Evolutionary conservation across 2,888 invertebrate species (phyloP), one percentile per base, ranked within the genome.

Genomic region (Prostheceraeus crozeri): DNA sequence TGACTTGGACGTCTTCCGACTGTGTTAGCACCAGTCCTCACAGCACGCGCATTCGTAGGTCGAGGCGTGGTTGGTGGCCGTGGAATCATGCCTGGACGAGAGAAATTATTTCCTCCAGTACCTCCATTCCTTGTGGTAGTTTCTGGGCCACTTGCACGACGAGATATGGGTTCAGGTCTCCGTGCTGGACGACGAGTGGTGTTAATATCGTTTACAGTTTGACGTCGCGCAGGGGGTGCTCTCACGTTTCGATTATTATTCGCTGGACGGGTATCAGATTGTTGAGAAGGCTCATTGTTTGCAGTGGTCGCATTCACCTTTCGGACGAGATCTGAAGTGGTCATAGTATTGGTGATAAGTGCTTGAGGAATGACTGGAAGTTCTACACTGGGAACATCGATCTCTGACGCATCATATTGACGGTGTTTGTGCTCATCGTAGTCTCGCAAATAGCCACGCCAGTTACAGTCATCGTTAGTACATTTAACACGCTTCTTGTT

Each of bases 401-500:
- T 16, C 30, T 58, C 58, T 6, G 21, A n/a, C 25, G 30, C 21
- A 8, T 58, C 58, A 19, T 58, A 58, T 4, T 16, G 57, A 19
- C 58, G 30, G 19, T 58, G 58, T 23, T 58, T 30, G 23, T 58
- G 58, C 11, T 10, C 57, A 21, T 58, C 56, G 21, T 30, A 58
- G 33, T 57, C 56, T 33, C 57, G 57, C 11, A 58, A 21, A 16
- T 30, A 55, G 11, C 58, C 58, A 11, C 58, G 27, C 58, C 58
- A 58, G 21, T 58, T 58, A 31, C 58, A 58, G 8, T 25, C 31
- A 14, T 30, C 56, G 4, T 10, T 11, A 23, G 19, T n/a, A 14
- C 58, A 58, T 21, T 58, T 54, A 2, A 58, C 58, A 28, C 58
- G 57, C 35, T 58, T 58, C n/a, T n/a, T n/a, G n/a, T n/a, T 33